Conservation (phyloP, 2,113 vertebrate genomes). For the Pristiophorus japonicus region DNA sequence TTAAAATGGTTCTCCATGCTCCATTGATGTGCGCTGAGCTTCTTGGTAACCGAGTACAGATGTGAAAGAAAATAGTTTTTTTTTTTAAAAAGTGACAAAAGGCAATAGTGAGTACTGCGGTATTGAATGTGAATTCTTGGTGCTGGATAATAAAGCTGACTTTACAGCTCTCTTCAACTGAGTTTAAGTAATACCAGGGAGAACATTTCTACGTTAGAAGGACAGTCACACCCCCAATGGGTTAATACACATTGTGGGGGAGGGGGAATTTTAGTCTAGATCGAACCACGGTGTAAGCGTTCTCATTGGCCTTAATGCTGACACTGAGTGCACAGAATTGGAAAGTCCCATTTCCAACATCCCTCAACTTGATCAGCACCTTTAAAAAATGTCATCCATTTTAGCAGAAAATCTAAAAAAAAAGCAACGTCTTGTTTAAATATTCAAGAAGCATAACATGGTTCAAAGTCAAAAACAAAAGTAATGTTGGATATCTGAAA, state of each 20-base stretch:
- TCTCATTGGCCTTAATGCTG: too few species aligned
- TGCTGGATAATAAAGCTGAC: background rate
- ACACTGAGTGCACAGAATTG: background rate
- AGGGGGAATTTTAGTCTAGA: too few species aligned
- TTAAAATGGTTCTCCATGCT: background rate
- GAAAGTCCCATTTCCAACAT: background rate
- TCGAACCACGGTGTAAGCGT: too few species aligned
- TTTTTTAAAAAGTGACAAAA: background rate
- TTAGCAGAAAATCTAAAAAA: background rate
- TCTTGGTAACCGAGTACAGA: background rate
- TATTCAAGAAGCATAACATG: background rate
- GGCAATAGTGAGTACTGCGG: background rate
- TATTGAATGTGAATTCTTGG: background rate
- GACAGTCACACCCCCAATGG: background rate
- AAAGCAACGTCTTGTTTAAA: background rate
- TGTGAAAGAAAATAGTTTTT: background rate
- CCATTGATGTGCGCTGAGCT: background rate
- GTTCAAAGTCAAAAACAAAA: background rate
- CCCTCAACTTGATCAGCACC: background rate
- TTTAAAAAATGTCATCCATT: background rate
- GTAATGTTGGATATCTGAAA: background rate
- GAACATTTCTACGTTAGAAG: background rate
- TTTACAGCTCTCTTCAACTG: background rate
- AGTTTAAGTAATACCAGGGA: background rate
- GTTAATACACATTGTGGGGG: background rate